Evolutionary conservation across 2,797 vertebrate species (phyloP).

Genomic region (Nannoperca obscura): DNA sequence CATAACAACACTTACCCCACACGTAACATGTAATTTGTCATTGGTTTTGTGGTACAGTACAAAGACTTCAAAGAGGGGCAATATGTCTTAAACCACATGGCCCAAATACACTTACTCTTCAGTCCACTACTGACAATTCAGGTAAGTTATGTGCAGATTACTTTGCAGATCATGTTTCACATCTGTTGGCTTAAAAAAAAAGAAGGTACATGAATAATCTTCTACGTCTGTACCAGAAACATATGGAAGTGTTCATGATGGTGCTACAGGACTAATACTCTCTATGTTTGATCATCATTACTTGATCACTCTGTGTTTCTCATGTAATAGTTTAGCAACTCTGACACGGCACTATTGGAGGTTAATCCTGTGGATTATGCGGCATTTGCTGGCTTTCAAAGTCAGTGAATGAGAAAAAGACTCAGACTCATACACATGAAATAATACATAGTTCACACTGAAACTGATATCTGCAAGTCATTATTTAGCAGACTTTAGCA

Average conservation of each 20-base stretch:
- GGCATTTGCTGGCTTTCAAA: conserved; percentile 48
- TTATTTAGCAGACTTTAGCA: conserved; percentile 26
- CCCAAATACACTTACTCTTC: neutral
- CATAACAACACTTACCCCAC: conserved; percentile 51
- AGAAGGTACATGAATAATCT: neutral
- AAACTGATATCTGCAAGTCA: conserved; percentile 26
- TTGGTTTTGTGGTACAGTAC: conserved; percentile 8
- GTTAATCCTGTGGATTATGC: conserved; percentile 56
- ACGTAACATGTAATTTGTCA: conserved; percentile 61
- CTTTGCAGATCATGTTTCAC: conserved; percentile 31
- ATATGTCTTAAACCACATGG: conserved; percentile 1
- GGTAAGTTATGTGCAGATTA: conserved; percentile 24
- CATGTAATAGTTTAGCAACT: conserved; percentile 30
- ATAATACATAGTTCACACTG: conserved; percentile 1
- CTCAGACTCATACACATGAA: neutral
- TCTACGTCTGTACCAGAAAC: neutral
- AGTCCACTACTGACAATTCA: conserved; percentile 2
- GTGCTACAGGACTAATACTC: neutral
- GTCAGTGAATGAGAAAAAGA: conserved; percentile 22
- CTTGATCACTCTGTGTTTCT: conserved; percentile 25
- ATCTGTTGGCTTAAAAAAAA: neutral
- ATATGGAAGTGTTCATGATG: conserved; percentile 4
- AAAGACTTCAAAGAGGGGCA: conserved; percentile 43
- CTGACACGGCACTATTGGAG: conserved; percentile 14
- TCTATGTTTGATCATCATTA: conserved; percentile 14